Percentiles rank a stretch among this genome's conserved stretches.
Conservation (phyloP, 2,888 invertebrate genomes). For the Syrista parreyssii region DNA sequence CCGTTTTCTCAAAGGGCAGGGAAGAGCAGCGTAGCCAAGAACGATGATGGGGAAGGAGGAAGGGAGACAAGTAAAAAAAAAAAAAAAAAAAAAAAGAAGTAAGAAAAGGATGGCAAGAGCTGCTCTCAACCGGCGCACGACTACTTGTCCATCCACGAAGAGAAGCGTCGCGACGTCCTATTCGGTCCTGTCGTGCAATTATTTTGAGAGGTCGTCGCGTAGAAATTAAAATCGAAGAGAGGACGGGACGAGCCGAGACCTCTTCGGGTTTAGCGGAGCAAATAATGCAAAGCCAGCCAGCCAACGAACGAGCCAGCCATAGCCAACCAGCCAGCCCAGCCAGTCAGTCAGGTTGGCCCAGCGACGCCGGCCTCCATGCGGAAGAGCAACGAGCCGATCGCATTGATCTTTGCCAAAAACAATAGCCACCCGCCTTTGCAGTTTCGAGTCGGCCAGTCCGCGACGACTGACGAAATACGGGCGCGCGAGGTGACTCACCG, state of each 20-base stretch:
- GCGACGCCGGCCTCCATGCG: constrained; percentile 37
- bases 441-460: constrained; percentile 22
- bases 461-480: constrained; percentile 50
- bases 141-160: not conserved
- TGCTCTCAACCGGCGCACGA: constrained; percentile 3
- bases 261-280: constrained; percentile 13
- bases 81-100: not conserved
- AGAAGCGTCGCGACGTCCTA: not conserved
- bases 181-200: not conserved
- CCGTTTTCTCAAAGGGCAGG: not conserved
- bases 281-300: constrained; percentile 13
- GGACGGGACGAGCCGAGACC: not conserved
- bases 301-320: not conserved
- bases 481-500: constrained; percentile 48
- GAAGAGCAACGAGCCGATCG: constrained; percentile 57
- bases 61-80: not conserved
- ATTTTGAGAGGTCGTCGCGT: constrained; percentile 18
- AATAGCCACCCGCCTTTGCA: constrained; percentile 54
- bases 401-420: constrained; percentile 62
- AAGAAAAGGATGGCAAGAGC: not conserved
- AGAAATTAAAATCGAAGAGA: constrained; percentile 34
- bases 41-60: not conserved
- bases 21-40: not conserved
- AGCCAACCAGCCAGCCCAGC: constrained; percentile 5
- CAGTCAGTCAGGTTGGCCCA: not conserved